These are phyloP conservation scores for Malacoctenus gilli DNA, from an alignment of 2,797 vertebrate species.

Conservation along the genomic window DNA sequence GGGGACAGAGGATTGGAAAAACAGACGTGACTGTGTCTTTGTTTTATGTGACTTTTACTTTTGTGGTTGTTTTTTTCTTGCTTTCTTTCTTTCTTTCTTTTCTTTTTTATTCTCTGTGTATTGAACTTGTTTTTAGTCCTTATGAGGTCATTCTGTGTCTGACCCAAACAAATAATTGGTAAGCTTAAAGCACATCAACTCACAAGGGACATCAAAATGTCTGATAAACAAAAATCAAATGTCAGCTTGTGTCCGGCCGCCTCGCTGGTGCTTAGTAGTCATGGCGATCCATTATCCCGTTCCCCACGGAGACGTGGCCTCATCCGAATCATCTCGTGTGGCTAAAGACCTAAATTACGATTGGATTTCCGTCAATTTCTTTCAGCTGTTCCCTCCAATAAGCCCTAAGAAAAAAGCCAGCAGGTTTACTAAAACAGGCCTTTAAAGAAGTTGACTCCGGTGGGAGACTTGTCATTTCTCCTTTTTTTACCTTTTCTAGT, in stretches of 20 bases:
- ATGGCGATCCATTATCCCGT: conserved; percentile 45
- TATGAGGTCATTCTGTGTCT: conserved; percentile 27
- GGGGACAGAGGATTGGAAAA: conserved; percentile 6
- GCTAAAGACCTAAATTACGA: conserved; percentile 65
- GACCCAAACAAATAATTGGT: conserved; percentile 45
- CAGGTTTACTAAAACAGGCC: conserved; percentile 17
- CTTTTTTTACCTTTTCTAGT: conserved; percentile 50
- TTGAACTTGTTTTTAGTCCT: conserved; percentile 16
- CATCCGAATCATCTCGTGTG: conserved; percentile 56
- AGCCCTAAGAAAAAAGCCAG: conserved; percentile 20
- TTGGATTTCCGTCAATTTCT: conserved; percentile 66
- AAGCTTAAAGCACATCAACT: conserved; percentile 21
- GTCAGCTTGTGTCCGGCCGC: conserved; percentile 34
- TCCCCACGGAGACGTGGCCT: conserved; percentile 42
- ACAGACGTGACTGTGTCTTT: conserved; percentile 7
- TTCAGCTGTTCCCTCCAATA: conserved; percentile 49
- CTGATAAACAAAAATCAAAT: conserved; percentile 50
- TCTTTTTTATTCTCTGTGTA: conserved; percentile 5
- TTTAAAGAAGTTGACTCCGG: no score
- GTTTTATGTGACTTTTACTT: no score
- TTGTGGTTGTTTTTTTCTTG: not conserved
- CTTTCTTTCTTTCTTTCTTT: conserved; percentile 12
- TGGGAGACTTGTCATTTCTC: no score
- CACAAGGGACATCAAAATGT: conserved; percentile 23
- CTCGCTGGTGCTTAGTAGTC: conserved; percentile 30